phyloP scores from a whole-genome alignment of 2,113 vertebrate species.

The Nothobranchius furzeri region DNA sequence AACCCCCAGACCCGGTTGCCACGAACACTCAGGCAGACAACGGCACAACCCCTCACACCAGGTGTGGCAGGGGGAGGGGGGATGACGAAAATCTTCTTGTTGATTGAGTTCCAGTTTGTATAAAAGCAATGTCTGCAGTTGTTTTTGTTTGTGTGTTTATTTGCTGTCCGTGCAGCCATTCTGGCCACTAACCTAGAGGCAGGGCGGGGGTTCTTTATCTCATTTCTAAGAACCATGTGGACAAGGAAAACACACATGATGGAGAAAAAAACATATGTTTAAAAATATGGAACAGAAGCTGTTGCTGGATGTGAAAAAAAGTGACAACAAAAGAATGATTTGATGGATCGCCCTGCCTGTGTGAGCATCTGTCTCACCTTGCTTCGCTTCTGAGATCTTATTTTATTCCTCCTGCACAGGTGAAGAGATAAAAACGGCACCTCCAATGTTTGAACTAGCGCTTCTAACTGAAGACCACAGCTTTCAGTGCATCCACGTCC shows the following conservation, averaged over 20 bases:
- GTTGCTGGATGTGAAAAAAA: not conserved
- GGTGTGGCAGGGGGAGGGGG: too few species aligned
- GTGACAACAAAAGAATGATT: not conserved
- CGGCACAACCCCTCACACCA: too few species aligned
- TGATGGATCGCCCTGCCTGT: slow-evolving; percentile 3
- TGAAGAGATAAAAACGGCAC: slow-evolving; percentile 32
- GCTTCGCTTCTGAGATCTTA: slow-evolving; percentile 22
- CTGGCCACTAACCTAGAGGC: too few species aligned
- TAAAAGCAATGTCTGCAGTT: not conserved
- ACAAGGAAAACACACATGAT: too few species aligned
- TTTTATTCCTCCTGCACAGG: slow-evolving; percentile 6
- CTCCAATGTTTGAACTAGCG: slow-evolving; percentile 40
- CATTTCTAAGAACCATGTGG: too few species aligned
- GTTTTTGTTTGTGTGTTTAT: too few species aligned
- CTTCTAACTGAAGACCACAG: slow-evolving; percentile 30
- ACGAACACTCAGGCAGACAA: too few species aligned
- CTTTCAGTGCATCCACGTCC: slow-evolving; percentile 37
- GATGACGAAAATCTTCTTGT: not conserved
- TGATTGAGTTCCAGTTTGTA: slow-evolving; percentile 21
- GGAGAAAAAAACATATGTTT: too few species aligned
- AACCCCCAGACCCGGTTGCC: too few species aligned
- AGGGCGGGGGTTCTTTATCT: too few species aligned
- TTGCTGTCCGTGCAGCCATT: too few species aligned
- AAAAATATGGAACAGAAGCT: too few species aligned
- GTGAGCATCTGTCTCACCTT: slow-evolving; percentile 3